Evolutionary conservation across 2,888 invertebrate genomes (phyloP).

Genomic region (Panopea generosa): DNA sequence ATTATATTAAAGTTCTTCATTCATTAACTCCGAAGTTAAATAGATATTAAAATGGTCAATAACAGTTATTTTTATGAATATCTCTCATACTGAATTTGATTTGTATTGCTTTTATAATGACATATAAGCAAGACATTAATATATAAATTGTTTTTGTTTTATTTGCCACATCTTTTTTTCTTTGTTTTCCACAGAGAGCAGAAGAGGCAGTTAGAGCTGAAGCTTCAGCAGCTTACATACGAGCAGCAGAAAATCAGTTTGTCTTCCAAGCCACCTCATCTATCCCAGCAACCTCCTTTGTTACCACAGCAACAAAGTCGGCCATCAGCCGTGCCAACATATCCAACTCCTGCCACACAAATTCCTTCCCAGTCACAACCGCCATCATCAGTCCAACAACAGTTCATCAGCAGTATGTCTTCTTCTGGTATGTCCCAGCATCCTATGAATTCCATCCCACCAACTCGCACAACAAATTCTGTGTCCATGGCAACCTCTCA

Average conservation of each 20-base stretch:
- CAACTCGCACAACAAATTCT: slow-evolving; percentile 53
- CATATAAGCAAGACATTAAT: too few species aligned
- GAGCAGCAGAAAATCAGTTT: slow-evolving; percentile 61
- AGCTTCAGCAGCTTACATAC: slow-evolving; percentile 67
- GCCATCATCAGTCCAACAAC: slow-evolving; percentile 25
- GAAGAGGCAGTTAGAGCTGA: slow-evolving; percentile 71
- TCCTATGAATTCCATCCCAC: slow-evolving; percentile 65
- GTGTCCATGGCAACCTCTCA: slow-evolving; percentile 46
- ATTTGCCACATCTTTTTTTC: too few species aligned
- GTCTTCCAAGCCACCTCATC: too few species aligned
- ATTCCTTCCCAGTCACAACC: slow-evolving; percentile 6
- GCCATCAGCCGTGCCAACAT: neutral
- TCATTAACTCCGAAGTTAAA: too few species aligned
- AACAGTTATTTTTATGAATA: too few species aligned
- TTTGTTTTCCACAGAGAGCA: slow-evolving; percentile 64
- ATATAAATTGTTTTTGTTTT: too few species aligned
- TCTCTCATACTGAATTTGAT: too few species aligned
- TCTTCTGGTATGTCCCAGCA: slow-evolving; percentile 57
- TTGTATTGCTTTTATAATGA: too few species aligned
- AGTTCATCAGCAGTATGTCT: slow-evolving; percentile 44
- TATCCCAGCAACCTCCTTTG: neutral
- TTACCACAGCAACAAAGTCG: neutral
- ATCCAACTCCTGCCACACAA: neutral
- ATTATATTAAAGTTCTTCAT: too few species aligned
- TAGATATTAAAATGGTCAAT: too few species aligned